Evolutionary conservation across 2,888 invertebrate genomes (phyloP).

Genomic region (Drosophila imparisetae): DNA sequence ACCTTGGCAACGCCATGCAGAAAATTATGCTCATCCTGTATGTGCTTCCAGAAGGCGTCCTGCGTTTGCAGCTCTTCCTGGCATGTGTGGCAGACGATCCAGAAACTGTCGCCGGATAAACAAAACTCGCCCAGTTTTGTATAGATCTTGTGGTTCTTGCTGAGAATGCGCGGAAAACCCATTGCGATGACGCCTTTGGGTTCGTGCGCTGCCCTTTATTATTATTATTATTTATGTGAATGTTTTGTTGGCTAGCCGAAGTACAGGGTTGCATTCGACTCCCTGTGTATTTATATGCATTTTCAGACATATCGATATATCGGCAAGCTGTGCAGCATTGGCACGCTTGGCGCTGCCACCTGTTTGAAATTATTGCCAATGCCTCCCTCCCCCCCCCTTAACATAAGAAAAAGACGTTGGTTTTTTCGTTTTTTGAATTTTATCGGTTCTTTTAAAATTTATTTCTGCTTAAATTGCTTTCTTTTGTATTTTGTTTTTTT

Average conservation of each 20-base stretch:
- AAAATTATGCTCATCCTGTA: constrained; percentile 82
- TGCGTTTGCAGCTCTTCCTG: constrained; percentile 82
- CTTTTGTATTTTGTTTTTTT: too few relatives aligned
- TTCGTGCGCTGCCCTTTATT: constrained; percentile 55
- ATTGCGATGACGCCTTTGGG: constrained; percentile 65
- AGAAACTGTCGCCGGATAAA: constrained; percentile 81
- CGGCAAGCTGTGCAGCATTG: constrained; percentile 9
- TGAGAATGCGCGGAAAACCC: constrained; percentile 83
- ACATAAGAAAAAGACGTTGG: neutral
- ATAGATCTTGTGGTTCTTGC: constrained; percentile 82
- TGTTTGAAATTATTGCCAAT: neutral
- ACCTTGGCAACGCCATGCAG: constrained; percentile 80
- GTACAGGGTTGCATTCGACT: constrained; percentile 41
- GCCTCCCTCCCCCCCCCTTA: neutral
- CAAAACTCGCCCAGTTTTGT: constrained; percentile 82
- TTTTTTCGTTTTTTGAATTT: constrained; percentile 16
- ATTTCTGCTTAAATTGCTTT: constrained; percentile 23
- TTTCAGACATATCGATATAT: constrained; percentile 28
- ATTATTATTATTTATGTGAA: constrained; percentile 64
- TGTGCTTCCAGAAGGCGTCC: constrained; percentile 83
- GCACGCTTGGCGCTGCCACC: constrained; percentile 25
- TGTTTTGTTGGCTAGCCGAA: constrained; percentile 59
- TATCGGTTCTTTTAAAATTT: constrained; percentile 39
- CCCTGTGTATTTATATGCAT: neutral
- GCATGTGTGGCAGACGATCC: constrained; percentile 82